Percentiles rank a stretch among this genome's conserved stretches.
These are phyloP conservation scores for Onthophagus sagittarius DNA, from an alignment of 2,888 invertebrate species.

Conservation along the genomic window DNA sequence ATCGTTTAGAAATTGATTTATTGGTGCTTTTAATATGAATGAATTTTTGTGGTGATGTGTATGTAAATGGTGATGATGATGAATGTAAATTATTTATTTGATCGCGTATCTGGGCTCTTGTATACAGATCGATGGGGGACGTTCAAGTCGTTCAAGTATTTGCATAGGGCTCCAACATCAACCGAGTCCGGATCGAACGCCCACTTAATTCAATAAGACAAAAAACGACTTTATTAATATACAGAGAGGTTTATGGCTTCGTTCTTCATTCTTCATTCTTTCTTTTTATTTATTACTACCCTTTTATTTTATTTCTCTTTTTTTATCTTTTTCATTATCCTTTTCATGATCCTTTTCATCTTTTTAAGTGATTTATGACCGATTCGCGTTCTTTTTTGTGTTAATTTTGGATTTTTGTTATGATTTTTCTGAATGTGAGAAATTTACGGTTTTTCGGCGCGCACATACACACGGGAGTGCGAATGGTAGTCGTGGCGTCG, in stretches of 20 bases:
- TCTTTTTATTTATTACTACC: too few species aligned
- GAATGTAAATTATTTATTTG: background rate
- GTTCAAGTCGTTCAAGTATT: slow-evolving; percentile 21
- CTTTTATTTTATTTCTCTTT: too few species aligned
- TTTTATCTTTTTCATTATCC: slow-evolving; percentile 11
- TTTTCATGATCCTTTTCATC: slow-evolving; percentile 1
- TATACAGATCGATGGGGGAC: background rate
- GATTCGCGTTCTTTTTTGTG: too few species aligned
- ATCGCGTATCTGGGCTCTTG: background rate
- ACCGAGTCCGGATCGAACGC: slow-evolving; percentile 12
- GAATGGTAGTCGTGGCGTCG: slow-evolving; percentile 1
- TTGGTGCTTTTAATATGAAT: too few species aligned
- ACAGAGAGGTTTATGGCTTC: slow-evolving; percentile 13
- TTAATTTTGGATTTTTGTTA: background rate
- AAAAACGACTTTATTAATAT: slow-evolving; percentile 25
- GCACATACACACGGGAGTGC: background rate
- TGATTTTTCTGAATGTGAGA: background rate
- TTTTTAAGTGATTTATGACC: background rate
- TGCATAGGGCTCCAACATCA: slow-evolving; percentile 18
- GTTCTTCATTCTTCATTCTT: background rate
- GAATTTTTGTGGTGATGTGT: background rate
- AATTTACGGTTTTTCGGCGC: background rate
- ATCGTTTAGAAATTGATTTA: too few species aligned
- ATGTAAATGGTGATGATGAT: background rate
- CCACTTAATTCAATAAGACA: slow-evolving; percentile 21